Evolutionary conservation across 1,140 invertebrate species (phyloP).

Genomic region (Episyrphus balteatus): DNA sequence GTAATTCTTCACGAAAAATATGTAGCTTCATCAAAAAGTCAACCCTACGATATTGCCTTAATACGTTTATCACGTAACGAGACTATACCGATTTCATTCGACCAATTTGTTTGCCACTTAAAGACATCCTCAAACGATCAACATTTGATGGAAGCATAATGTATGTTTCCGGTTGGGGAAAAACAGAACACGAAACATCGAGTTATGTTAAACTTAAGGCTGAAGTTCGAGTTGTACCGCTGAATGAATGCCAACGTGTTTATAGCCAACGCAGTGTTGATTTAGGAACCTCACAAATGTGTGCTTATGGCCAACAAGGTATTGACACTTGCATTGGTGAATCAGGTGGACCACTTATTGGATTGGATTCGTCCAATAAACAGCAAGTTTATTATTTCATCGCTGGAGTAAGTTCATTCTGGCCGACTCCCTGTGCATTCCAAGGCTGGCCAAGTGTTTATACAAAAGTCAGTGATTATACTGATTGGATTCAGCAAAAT

Average conservation of each 20-base stretch:
- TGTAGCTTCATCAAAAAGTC: constrained; percentile 37
- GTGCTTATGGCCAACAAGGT: no score
- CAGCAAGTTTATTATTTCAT: constrained; percentile 32
- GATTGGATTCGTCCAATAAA: constrained; percentile 37
- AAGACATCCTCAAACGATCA: constrained; percentile 45
- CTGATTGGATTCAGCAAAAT: no score
- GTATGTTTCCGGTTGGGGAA: constrained; percentile 71
- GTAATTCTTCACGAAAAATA: no score
- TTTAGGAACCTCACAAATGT: no score
- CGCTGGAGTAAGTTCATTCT: constrained; percentile 60
- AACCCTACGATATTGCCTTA: constrained; percentile 65
- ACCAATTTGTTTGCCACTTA: no score
- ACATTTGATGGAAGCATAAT: constrained; percentile 42
- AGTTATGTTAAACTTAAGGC: constrained; percentile 45
- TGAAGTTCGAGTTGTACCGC: constrained; percentile 13
- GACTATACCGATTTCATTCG: no score
- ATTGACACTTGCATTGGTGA: constrained; percentile 42
- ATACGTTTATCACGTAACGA: no score
- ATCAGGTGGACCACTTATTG: constrained; percentile 52
- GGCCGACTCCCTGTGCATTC: constrained; percentile 56
- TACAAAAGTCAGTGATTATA: no score
- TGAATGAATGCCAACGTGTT: constrained; percentile 14
- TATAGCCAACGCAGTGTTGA: constrained; percentile 12
- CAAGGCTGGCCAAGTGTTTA: constrained; percentile 62
- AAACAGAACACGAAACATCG: constrained; percentile 47